These are phyloP conservation scores for Melanotaenia trifasciata DNA, from an alignment of 2,797 vertebrate genomes.

Conservation along the genomic window DNA sequence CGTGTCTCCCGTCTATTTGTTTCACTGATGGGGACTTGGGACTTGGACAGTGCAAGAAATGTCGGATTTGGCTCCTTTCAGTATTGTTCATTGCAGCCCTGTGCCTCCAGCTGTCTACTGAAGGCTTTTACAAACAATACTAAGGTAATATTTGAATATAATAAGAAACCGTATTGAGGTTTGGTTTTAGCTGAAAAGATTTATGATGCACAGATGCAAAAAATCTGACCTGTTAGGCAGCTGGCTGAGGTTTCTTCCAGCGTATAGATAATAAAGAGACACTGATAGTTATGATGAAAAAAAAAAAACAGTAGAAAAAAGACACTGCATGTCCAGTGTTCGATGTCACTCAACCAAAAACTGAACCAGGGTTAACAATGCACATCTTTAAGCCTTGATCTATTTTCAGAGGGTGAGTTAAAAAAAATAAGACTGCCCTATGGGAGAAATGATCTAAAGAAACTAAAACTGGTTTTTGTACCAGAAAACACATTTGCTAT, in stretches of 20 bases:
- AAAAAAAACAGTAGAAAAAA: no score
- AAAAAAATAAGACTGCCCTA: background rate
- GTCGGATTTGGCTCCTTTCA: constrained; percentile 7
- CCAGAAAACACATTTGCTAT: background rate
- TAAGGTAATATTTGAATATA: background rate
- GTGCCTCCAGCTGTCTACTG: no score
- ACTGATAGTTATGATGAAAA: no score
- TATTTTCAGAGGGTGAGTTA: background rate
- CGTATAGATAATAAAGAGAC: background rate
- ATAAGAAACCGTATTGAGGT: background rate
- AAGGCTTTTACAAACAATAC: background rate
- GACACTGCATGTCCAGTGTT: background rate
- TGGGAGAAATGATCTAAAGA: no score
- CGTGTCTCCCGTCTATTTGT: constrained; percentile 8
- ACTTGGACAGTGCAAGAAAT: background rate
- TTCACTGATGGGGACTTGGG: constrained; percentile 26
- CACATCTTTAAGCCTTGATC: background rate
- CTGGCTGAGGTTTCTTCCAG: background rate
- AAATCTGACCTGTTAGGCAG: background rate
- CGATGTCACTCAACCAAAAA: background rate
- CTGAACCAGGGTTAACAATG: background rate
- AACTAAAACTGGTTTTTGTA: background rate
- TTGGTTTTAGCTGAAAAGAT: background rate
- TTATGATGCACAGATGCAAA: background rate
- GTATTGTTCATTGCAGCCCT: constrained; percentile 7